These are phyloP conservation scores for Peucedramus taeniatus DNA, from an alignment of 2,113 vertebrate genomes.

Conservation along the genomic window DNA sequence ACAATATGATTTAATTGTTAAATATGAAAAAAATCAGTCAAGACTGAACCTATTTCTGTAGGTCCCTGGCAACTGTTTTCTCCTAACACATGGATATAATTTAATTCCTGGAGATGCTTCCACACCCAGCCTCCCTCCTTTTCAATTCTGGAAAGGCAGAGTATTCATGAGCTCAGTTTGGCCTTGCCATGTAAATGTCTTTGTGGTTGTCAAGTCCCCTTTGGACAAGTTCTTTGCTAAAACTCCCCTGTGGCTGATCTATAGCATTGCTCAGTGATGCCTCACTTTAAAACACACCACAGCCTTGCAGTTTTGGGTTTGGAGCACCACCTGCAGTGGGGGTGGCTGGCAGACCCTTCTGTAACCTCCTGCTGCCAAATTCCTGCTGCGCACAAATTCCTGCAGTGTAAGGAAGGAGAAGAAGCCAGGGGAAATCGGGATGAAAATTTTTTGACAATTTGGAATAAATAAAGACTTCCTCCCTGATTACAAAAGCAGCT, in stretches of 20 bases:
- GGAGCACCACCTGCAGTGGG: constrained; percentile 44
- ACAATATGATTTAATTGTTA: neutral
- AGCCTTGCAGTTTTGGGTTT: neutral
- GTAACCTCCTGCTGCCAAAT: constrained; percentile 27
- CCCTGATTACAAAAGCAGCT: neutral
- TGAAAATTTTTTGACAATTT: neutral
- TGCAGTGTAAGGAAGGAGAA: neutral
- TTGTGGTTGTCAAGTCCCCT: neutral
- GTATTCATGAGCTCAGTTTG: neutral
- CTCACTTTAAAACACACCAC: constrained; percentile 1
- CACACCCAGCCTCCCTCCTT: neutral
- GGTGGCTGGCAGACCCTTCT: neutral
- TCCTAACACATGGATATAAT: constrained; percentile 14
- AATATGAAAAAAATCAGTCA: neutral
- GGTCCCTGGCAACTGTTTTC: neutral
- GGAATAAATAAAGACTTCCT: constrained; percentile 2
- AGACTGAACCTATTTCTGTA: neutral
- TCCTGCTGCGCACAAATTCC: neutral
- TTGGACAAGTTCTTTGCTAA: neutral
- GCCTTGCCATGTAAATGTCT: neutral
- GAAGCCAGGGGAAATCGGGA: neutral
- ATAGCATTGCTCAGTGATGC: constrained; percentile 15
- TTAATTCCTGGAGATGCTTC: constrained; percentile 22
- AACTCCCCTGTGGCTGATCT: neutral
- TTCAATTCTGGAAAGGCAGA: constrained; percentile 5